phyloP scores from a whole-genome alignment of 1,140 invertebrate species.

The Hyposmocoma kahamanoa region DNA sequence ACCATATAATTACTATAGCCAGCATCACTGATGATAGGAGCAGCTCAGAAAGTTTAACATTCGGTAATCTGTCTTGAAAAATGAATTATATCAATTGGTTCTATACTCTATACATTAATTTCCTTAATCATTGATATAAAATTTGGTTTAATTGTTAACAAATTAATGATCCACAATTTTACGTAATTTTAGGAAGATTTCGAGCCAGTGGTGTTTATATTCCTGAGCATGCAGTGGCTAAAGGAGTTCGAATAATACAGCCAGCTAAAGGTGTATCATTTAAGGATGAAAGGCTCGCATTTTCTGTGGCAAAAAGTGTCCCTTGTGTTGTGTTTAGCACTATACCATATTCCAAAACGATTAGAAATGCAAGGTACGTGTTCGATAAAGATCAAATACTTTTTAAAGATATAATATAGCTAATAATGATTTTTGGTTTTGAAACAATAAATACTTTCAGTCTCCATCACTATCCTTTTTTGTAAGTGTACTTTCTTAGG shows the following conservation, averaged over 20 bases:
- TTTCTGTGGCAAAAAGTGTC: slow-evolving; percentile 81
- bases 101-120: too few relatives aligned
- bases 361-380: slow-evolving; percentile 77
- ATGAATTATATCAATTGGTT: too few relatives aligned
- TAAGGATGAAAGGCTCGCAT: slow-evolving; percentile 84
- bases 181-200: slow-evolving; percentile 43
- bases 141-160: too few relatives aligned
- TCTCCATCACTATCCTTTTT: too few relatives aligned
- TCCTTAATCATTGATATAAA: too few relatives aligned
- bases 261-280: slow-evolving; percentile 78
- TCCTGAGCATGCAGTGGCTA: slow-evolving; percentile 63
- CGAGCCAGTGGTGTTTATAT: slow-evolving; percentile 66
- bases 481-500: too few relatives aligned
- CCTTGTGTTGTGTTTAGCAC: slow-evolving; percentile 89
- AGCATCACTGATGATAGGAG: slow-evolving; percentile 79
- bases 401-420: too few relatives aligned
- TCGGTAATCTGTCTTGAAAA: slow-evolving; percentile 61
- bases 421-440: too few relatives aligned
- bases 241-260: slow-evolving; percentile 76
- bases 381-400: too few relatives aligned
- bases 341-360: slow-evolving; percentile 84
- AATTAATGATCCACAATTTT: too few relatives aligned
- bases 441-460: too few relatives aligned
- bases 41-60: slow-evolving; percentile 81
- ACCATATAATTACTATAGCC: slow-evolving; percentile 66